Percentiles rank a stretch among this genome's conserved stretches.
These are phyloP conservation scores for Oopsacas minuta DNA, from an alignment of 37 sponge, comb jelly and placozoan genomes.

Conservation along the genomic window DNA sequence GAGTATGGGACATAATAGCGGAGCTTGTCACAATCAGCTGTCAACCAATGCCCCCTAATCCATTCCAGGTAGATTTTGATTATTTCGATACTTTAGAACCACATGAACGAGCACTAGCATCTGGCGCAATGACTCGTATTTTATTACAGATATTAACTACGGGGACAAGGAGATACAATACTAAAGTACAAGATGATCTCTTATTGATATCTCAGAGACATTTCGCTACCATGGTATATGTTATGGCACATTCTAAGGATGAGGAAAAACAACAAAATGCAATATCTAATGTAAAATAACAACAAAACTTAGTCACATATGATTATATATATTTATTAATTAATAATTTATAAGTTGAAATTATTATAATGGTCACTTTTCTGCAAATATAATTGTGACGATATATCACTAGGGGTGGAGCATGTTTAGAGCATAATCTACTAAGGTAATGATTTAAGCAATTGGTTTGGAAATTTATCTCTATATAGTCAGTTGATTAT, in stretches of 20 bases:
- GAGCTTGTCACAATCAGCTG: constrained; percentile 67
- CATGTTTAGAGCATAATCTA: no score
- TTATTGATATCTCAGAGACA: constrained; percentile 31
- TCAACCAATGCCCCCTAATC: constrained; percentile 69
- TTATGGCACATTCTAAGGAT: background rate
- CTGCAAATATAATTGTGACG: no score
- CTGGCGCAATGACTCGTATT: constrained; percentile 54
- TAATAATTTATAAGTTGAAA: no score
- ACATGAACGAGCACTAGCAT: constrained; percentile 49
- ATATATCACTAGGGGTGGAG: no score
- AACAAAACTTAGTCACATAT: no score
- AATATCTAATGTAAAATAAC: background rate
- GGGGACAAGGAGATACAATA: background rate
- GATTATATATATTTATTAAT: no score
- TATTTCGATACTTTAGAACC: constrained; percentile 55
- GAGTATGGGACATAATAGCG: constrained; percentile 74
- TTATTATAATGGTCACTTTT: no score
- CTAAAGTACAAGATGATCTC: constrained; percentile 26
- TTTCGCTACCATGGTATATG: constrained; percentile 35
- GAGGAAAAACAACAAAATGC: background rate
- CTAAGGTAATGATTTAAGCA: no score
- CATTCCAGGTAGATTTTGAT: constrained; percentile 78
- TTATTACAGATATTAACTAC: constrained; percentile 6
- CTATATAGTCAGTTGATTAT: no score
- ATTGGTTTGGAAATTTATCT: no score